Evolutionary conservation across 2,888 invertebrate genomes (phyloP).

Genomic region (Unio delphinus): DNA sequence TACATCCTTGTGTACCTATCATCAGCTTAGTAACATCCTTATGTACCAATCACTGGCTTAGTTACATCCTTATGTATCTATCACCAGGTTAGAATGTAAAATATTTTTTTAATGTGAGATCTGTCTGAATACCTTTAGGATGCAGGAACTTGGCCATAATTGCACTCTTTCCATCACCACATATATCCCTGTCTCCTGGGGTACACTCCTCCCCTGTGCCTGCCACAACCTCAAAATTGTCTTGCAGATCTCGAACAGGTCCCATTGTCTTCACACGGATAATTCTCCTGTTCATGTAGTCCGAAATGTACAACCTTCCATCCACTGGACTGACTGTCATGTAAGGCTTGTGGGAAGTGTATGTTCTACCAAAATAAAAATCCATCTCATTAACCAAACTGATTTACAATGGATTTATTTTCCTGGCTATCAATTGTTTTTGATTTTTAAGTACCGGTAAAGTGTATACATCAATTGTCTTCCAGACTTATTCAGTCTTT

Average conservation of each 20-base stretch:
- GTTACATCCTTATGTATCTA: no score
- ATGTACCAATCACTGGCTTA: no score
- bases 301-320: constrained; percentile 95
- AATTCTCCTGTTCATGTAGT: constrained; percentile 78
- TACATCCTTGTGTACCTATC: no score
- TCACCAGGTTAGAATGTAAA: no score
- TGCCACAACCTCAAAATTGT: constrained; percentile 94
- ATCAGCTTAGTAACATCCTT: no score
- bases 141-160: constrained; percentile 89
- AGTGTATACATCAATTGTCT: no score
- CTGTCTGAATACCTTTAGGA: constrained; percentile 81
- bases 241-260: constrained; percentile 66
- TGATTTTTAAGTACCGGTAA: no score
- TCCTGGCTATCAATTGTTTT: no score
- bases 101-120: background rate
- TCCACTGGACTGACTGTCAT: constrained; percentile 96
- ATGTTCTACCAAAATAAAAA: constrained; percentile 80
- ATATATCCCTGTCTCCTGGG: constrained; percentile 78
- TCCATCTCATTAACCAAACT: background rate
- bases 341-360: constrained; percentile 97
- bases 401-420: no score
- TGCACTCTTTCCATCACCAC: constrained; percentile 95
- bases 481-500: no score
- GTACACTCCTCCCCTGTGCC: constrained; percentile 93
- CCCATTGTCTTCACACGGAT: constrained; percentile 70